Evolutionary conservation across 2,113 vertebrate genomes (phyloP).

Genomic region (Callithrix jacchus): DNA sequence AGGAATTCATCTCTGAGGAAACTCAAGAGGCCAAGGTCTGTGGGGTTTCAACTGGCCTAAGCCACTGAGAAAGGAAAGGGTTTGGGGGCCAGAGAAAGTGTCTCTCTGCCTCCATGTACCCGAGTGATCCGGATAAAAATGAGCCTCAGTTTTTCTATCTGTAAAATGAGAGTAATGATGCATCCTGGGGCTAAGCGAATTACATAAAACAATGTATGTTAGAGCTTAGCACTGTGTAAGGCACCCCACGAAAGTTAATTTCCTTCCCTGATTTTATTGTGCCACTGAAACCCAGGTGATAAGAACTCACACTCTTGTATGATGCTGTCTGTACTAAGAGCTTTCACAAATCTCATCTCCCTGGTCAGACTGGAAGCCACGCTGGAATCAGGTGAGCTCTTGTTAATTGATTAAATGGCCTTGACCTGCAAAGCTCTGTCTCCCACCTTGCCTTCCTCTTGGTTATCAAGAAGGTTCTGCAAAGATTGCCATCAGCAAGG

Average conservation of each 20-base stretch:
- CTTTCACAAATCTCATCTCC: not conserved
- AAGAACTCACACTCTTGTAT: not conserved
- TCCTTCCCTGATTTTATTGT: not conserved
- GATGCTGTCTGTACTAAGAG: not conserved
- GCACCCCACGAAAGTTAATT: not conserved
- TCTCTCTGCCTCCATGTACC: not conserved
- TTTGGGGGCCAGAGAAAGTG: not conserved
- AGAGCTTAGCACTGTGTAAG: not conserved
- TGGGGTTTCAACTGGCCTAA: not conserved
- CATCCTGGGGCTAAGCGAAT: not conserved
- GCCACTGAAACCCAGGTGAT: not conserved
- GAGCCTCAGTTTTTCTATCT: not conserved
- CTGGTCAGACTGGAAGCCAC: not conserved
- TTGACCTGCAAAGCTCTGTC: conserved; percentile 1
- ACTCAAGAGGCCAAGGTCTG: not conserved
- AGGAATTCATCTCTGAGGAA: not conserved
- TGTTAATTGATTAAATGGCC: conserved; percentile 8
- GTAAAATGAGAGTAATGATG: not conserved
- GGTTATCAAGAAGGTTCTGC: conserved; percentile 33
- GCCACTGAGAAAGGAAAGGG: not conserved
- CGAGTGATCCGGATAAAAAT: not conserved
- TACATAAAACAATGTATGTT: not conserved
- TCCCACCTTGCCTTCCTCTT: not conserved
- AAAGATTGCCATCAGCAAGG: conserved; percentile 46
- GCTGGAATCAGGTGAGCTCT: not conserved